phyloP scores from a whole-genome alignment of 2,113 vertebrate genomes.

The Eira barbara region DNA sequence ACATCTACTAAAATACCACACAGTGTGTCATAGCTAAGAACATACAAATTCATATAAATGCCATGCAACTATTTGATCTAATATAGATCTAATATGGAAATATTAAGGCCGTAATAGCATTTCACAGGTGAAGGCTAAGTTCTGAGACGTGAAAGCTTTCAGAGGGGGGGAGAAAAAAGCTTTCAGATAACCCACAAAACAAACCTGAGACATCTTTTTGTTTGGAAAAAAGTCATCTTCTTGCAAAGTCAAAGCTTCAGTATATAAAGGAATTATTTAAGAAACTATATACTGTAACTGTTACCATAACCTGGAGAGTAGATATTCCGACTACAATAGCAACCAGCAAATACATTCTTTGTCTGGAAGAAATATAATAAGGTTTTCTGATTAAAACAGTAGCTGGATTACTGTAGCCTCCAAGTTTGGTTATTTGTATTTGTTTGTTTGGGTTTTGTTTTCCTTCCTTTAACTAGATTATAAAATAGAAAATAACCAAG shows the following conservation, averaged over 20 bases:
- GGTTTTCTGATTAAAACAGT: conserved; percentile 5
- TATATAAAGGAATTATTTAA: background rate
- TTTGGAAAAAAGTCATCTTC: background rate
- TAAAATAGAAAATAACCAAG: background rate
- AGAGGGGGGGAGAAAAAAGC: background rate
- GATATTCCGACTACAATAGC: background rate
- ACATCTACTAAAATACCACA: conserved; percentile 36
- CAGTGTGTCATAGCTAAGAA: conserved; percentile 52
- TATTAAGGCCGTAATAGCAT: conserved; percentile 65
- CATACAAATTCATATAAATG: conserved; percentile 44
- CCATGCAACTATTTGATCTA: conserved; percentile 79
- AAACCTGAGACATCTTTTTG: conserved; percentile 70
- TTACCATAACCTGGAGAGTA: background rate
- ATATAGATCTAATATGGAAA: conserved; percentile 79
- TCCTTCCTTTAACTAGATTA: conserved; percentile 11
- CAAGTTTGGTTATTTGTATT: background rate
- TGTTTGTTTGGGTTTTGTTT: background rate
- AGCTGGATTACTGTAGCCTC: background rate
- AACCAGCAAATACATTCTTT: background rate
- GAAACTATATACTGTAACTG: background rate
- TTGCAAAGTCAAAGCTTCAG: conserved; percentile 32
- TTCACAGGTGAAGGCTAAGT: conserved; percentile 85
- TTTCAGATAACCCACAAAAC: conserved; percentile 66
- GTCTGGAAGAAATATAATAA: background rate
- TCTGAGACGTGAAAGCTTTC: conserved; percentile 75